phyloP scores from a whole-genome alignment of 1,140 invertebrate genomes.

The Lanistes nyassanus region DNA sequence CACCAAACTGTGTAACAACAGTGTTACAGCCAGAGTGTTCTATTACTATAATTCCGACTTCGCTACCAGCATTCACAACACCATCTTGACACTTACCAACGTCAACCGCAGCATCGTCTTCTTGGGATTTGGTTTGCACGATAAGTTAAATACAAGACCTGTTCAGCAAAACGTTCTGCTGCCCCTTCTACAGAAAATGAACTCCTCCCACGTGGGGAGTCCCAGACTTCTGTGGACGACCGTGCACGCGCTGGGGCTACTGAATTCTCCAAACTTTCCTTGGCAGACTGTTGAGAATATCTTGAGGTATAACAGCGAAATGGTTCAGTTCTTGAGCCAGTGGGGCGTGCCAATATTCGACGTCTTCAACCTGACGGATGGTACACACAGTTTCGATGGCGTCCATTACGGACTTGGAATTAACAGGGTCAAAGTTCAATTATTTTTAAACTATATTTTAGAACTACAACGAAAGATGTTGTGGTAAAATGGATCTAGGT shows the following conservation, averaged over 20 bases:
- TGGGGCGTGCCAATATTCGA: constrained; percentile 25
- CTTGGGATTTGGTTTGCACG: not conserved
- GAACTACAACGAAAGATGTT: not conserved
- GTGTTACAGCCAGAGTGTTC: not conserved
- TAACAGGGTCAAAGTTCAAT: constrained; percentile 29
- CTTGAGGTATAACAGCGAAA: not conserved
- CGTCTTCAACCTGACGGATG: constrained; percentile 25
- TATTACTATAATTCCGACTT: no score
- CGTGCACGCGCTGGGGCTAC: not conserved
- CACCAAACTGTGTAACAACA: not conserved
- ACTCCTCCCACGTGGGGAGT: not conserved
- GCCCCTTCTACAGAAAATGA: not conserved
- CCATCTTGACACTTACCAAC: not conserved
- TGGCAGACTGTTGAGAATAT: not conserved
- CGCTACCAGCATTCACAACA: not conserved
- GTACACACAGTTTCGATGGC: constrained; percentile 30
- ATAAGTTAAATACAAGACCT: not conserved
- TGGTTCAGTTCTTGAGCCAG: not conserved
- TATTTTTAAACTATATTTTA: constrained; percentile 29
- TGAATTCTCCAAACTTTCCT: not conserved
- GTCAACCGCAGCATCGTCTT: not conserved
- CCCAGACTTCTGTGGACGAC: not conserved
- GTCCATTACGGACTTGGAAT: constrained; percentile 29
- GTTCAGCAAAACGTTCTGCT: not conserved
- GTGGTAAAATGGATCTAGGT: not conserved